A percentile compares a stretch with the other conserved stretches of the same genome.
Conservation (phyloP, 2,113 vertebrate species). For the Lagenorhynchus albirostris region DNA sequence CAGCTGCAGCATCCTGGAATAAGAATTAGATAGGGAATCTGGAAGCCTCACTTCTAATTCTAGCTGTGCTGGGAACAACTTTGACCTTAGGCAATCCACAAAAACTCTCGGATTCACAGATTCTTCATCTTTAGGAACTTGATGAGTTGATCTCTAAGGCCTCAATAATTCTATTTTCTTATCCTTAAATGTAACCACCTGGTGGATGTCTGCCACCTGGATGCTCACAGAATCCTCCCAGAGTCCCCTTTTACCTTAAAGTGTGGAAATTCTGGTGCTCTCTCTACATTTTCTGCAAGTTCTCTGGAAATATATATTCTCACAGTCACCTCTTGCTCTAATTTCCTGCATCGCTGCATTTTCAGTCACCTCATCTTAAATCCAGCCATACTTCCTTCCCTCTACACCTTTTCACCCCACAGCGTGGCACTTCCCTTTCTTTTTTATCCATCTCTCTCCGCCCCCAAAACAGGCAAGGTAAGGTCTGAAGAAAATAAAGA, state of each 20-base stretch:
- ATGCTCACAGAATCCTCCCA: not conserved
- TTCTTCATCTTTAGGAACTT: not conserved
- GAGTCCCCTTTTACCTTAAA: not conserved
- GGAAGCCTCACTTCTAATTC: slow-evolving; percentile 38
- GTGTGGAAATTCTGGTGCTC: not conserved
- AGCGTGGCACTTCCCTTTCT: not conserved
- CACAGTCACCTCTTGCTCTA: not conserved
- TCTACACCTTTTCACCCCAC: not conserved
- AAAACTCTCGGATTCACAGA: not conserved
- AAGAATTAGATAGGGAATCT: slow-evolving; percentile 36
- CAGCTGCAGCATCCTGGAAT: slow-evolving; percentile 48
- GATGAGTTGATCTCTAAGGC: not conserved
- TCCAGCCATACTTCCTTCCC: not conserved
- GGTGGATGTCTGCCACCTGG: not conserved
- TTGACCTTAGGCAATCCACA: not conserved
- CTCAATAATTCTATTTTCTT: not conserved
- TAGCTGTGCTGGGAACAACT: not conserved
- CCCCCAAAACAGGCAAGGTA: not conserved
- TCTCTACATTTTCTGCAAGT: not conserved
- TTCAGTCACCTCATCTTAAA: not conserved
- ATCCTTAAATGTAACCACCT: not conserved
- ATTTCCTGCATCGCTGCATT: not conserved
- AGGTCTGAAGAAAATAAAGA: not conserved
- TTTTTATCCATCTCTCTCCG: not conserved
- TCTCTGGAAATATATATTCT: not conserved